Percentiles rank a stretch among this genome's conserved stretches.
Evolutionary conservation across 2,797 vertebrate species (phyloP).

Genomic region (Pangasius krempfi): DNA sequence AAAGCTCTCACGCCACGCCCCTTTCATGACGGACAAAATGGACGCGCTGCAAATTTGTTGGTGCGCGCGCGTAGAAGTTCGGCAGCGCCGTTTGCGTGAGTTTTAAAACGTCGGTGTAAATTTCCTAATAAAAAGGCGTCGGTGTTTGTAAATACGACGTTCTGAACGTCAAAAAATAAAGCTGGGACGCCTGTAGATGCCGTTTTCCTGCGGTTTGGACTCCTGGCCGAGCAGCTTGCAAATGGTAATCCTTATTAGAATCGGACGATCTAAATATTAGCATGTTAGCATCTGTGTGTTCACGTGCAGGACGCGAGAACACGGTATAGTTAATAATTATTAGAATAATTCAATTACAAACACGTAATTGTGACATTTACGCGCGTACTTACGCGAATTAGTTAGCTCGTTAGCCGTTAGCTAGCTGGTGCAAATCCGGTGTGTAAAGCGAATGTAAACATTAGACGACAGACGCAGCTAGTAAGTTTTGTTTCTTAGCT

Average conservation of each 20-base stretch:
- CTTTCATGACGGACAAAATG: slow-evolving; percentile 20
- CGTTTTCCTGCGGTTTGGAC: neutral
- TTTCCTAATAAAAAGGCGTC: accelerated
- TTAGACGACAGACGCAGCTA: too few relatives aligned
- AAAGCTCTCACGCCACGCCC: neutral
- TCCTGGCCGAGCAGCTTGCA: too few relatives aligned
- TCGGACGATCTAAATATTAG: neutral
- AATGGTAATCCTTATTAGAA: neutral
- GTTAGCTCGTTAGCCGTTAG: neutral
- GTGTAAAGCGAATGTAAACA: neutral
- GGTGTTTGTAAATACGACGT: neutral
- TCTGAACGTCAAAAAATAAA: neutral
- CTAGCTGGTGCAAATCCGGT: neutral
- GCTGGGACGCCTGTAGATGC: neutral
- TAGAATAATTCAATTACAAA: neutral
- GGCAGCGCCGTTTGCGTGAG: neutral
- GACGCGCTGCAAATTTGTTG: neutral
- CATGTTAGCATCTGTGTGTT: neutral
- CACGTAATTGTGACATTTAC: neutral
- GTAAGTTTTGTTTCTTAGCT: neutral
- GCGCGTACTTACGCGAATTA: neutral
- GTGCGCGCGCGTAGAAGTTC: neutral
- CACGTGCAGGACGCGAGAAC: neutral
- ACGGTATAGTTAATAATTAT: neutral
- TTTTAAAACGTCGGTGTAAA: neutral